Evolutionary conservation across 2,888 invertebrate genomes (phyloP), one percentile per base, ranked within the genome.

Genomic region (Morinoia aosen): DNA sequence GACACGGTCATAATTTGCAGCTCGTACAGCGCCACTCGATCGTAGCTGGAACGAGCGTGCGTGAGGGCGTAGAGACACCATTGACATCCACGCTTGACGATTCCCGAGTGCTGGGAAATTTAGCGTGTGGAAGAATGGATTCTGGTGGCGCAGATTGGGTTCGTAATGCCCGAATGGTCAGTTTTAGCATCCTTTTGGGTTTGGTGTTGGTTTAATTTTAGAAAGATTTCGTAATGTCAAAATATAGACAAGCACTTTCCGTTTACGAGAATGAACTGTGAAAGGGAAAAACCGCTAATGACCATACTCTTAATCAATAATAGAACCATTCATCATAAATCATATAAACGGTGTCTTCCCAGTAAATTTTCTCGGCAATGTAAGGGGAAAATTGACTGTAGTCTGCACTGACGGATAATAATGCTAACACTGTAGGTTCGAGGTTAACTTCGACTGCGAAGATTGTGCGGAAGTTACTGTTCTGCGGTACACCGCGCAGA

Each of bases 21-120:
- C 76, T 76, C 76, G 33, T 76, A 76, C 76, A 33, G 76, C 33
- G 58, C 48, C 61, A 40, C 39, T 94, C 58, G 57, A 16, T 94
- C 11, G 7, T 57, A 58, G 94, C 64, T 39, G 58, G 94, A 61
- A 64, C 25, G 94, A 40, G 58, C n/a, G 94, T 58, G 94, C 64
- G 94, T 94, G 94, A 58, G 58, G 48, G 94, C 56, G 94, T 94
- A 8, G 33, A 76, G 76, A 76, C 8, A 76, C 76, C 19, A 76
- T 33, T 76, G 76, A 76, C 25, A 33, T 25, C 76, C 33, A 33
- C 8, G 25, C 76, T 76, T 33, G 8, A 33, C 8, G 25, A 16
- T 76, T 76, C 33, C 76, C 76, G 25, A 10, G 61, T 16, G 76
- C 25, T 10, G 16, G 33, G 33, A 76, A 76, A 33, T 76, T 33